phyloP scores from a whole-genome alignment of 2,888 invertebrate genomes.

The Drepana falcataria region DNA sequence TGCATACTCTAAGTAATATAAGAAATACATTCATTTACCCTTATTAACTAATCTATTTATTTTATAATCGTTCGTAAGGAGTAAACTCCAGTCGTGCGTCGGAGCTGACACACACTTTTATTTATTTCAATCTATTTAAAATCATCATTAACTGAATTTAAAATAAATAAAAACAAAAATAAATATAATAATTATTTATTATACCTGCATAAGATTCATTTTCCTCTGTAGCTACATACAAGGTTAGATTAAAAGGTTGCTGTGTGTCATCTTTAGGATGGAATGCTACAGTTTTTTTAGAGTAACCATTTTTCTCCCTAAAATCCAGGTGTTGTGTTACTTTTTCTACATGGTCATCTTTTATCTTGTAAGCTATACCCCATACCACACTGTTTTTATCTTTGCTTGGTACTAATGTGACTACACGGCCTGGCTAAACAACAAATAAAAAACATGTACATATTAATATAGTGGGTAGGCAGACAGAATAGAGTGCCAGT shows the following conservation, averaged over 20 bases:
- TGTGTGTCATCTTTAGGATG: constrained; percentile 77
- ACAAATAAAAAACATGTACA: not conserved
- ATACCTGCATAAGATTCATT: constrained; percentile 87
- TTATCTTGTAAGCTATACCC: constrained; percentile 95
- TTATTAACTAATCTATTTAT: too few relatives aligned
- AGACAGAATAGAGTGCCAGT: too few relatives aligned
- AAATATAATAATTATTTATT: too few relatives aligned
- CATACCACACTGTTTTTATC: constrained; percentile 84
- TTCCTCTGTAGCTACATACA: constrained; percentile 89
- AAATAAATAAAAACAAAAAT: too few relatives aligned
- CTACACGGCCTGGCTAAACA: constrained; percentile 91
- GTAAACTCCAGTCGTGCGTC: too few relatives aligned
- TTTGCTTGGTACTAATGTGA: constrained; percentile 85
- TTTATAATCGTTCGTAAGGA: too few relatives aligned
- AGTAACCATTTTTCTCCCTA: constrained; percentile 96
- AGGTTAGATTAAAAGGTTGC: constrained; percentile 82
- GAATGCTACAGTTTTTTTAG: constrained; percentile 84
- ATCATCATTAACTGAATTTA: too few relatives aligned
- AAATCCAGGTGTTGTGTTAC: constrained; percentile 91
- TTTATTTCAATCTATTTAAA: too few relatives aligned
- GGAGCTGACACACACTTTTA: too few relatives aligned
- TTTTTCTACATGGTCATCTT: constrained; percentile 79
- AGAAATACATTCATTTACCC: too few relatives aligned
- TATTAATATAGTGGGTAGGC: not conserved
- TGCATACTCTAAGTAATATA: too few relatives aligned